Evolutionary conservation across 1,140 invertebrate species (phyloP).

Genomic region (Papilio aristodemus): DNA sequence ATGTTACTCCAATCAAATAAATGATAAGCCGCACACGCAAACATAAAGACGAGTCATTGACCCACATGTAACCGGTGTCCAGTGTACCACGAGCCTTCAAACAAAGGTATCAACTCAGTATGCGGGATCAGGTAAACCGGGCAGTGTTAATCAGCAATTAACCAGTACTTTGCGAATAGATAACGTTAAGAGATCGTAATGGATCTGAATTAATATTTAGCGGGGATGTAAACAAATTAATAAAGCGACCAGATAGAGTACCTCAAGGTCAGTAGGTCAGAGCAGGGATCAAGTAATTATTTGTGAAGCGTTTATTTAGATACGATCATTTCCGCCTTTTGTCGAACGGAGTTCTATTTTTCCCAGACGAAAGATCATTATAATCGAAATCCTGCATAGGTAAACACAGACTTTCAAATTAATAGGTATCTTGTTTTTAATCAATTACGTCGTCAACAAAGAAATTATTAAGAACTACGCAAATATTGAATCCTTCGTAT

Average conservation of each 20-base stretch:
- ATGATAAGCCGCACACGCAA: constrained; percentile 11
- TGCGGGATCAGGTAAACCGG: background rate
- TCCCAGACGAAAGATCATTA: too few relatives aligned
- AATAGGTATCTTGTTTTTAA: too few relatives aligned
- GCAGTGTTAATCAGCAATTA: constrained; percentile 5
- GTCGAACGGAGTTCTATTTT: too few relatives aligned
- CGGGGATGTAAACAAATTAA: constrained; percentile 7
- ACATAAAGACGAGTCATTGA: constrained; percentile 6
- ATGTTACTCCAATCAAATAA: background rate
- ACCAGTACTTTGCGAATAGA: background rate
- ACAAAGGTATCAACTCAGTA: background rate
- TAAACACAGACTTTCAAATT: too few relatives aligned
- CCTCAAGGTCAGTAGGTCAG: too few relatives aligned
- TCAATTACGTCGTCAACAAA: too few relatives aligned
- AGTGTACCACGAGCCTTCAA: background rate
- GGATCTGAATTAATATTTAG: background rate
- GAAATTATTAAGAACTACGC: too few relatives aligned
- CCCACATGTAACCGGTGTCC: background rate
- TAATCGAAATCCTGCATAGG: too few relatives aligned
- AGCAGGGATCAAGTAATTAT: too few relatives aligned
- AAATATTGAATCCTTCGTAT: too few relatives aligned
- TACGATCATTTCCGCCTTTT: too few relatives aligned
- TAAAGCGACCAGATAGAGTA: background rate
- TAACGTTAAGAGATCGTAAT: constrained; percentile 17
- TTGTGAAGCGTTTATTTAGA: too few relatives aligned